Evolutionary conservation across 2,888 invertebrate species (phyloP).

Genomic region (Tetramorium bicarinatum): DNA sequence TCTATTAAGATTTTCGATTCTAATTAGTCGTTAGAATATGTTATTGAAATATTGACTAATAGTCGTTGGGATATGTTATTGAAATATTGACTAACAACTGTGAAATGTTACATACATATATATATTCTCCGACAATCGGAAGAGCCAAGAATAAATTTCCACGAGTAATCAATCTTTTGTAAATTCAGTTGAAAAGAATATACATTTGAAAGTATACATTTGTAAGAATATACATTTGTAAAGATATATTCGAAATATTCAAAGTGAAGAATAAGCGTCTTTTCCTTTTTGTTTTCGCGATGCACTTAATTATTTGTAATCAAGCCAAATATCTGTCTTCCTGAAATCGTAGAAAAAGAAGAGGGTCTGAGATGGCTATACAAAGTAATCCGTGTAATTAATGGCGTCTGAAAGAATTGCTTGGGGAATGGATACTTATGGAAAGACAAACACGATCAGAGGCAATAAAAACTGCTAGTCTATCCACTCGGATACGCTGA

Average conservation of each 20-base stretch:
- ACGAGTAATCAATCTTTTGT: conserved; percentile 4
- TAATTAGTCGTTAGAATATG: neutral
- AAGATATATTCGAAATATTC: conserved; percentile 22
- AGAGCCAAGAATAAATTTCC: neutral
- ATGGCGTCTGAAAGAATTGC: conserved; percentile 28
- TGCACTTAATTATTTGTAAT: conserved; percentile 38
- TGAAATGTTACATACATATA: too few relatives aligned
- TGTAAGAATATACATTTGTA: neutral
- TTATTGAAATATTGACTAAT: neutral
- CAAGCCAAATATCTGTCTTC: conserved; percentile 13
- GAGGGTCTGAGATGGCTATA: neutral
- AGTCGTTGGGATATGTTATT: too few relatives aligned
- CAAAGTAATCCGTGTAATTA: conserved; percentile 33
- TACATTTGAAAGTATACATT: conserved; percentile 10
- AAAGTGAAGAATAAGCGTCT: neutral
- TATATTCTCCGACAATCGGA: neutral
- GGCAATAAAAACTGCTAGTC: conserved; percentile 21
- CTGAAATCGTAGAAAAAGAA: neutral
- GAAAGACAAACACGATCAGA: conserved; percentile 9
- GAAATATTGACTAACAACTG: too few relatives aligned
- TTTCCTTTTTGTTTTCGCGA: neutral
- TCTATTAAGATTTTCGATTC: neutral
- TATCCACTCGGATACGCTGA: conserved; percentile 34
- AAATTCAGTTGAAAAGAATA: neutral
- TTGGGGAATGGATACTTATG: conserved; percentile 7